These are phyloP conservation scores for Pollicipes pollicipes DNA, from an alignment of 1,140 invertebrate species.

Conservation along the genomic window DNA sequence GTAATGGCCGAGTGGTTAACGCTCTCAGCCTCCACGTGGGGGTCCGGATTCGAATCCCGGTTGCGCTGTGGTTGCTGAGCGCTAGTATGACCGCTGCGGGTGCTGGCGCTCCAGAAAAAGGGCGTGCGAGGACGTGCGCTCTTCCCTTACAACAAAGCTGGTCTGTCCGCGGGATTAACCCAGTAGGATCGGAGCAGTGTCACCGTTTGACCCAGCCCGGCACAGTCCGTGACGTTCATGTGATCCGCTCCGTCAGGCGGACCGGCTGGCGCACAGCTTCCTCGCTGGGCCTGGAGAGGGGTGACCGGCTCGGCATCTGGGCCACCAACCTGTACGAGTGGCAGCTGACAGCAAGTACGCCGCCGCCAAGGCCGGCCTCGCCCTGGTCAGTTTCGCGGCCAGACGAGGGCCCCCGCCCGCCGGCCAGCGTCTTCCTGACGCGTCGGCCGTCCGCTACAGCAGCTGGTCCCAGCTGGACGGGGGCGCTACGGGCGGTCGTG, in stretches of 20 bases:
- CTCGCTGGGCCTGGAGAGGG: slow-evolving; percentile 52
- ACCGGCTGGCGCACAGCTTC: slow-evolving; percentile 65
- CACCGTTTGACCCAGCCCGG: not conserved
- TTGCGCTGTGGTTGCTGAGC: no score
- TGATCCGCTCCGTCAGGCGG: slow-evolving; percentile 32
- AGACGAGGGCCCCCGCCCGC: slow-evolving; percentile 43
- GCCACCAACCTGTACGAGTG: slow-evolving; percentile 69
- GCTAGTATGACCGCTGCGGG: no score
- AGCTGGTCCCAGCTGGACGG: no score
- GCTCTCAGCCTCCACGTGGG: no score
- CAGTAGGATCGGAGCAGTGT: not conserved
- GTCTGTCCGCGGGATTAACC: not conserved
- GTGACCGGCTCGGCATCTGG: slow-evolving; percentile 75
- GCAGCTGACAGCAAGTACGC: slow-evolving; percentile 51
- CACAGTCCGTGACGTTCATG: not conserved
- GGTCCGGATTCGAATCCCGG: no score
- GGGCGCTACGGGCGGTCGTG: no score
- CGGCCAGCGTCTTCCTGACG: not conserved
- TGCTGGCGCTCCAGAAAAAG: no score
- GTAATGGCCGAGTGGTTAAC: no score
- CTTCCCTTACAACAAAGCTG: no score
- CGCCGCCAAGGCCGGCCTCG: slow-evolving; percentile 57
- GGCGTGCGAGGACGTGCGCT: no score
- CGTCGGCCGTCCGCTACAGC: no score
- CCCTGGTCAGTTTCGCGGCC: slow-evolving; percentile 59